These are phyloP conservation scores for Palythoa grandiflora DNA, from an alignment of 92 coral and sea anemone genomes.

Conservation along the genomic window DNA sequence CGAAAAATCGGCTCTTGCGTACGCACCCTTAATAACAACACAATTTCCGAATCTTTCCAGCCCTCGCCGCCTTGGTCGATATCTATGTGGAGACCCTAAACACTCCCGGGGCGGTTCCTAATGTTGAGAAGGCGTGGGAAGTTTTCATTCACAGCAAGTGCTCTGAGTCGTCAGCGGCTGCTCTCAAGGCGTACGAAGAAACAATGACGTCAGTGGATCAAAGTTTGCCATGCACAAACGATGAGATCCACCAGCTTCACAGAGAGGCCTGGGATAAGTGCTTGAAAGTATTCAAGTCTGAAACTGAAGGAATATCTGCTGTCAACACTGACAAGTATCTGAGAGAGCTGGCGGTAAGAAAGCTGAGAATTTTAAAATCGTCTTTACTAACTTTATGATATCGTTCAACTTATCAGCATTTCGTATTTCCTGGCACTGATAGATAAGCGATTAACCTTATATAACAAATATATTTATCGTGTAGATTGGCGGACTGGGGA, in stretches of 20 bases:
- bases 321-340: slow-evolving; percentile 59
- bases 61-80: slow-evolving; percentile 72
- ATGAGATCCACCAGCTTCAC: slow-evolving; percentile 49
- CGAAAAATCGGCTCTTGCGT: too few species aligned
- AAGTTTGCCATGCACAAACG: slow-evolving; percentile 64
- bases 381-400: not conserved
- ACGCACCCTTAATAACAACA: too few species aligned
- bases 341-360: slow-evolving; percentile 54
- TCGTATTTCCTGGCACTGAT: too few species aligned
- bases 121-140: slow-evolving; percentile 80
- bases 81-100: slow-evolving; percentile 76
- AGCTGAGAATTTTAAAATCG: not conserved
- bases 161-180: slow-evolving; percentile 43
- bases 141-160: slow-evolving; percentile 65
- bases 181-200: slow-evolving; percentile 47
- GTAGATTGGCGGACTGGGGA: too few species aligned
- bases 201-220: slow-evolving; percentile 49
- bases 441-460: too few species aligned
- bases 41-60: not conserved
- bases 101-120: slow-evolving; percentile 80
- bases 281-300: slow-evolving; percentile 41
- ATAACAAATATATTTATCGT: too few species aligned
- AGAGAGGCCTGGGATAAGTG: slow-evolving; percentile 51
- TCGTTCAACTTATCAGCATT: not conserved
- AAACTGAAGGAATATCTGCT: slow-evolving; percentile 65